These are phyloP conservation scores for Geodia barretti DNA, from an alignment of 37 sponge, comb jelly and placozoan genomes.

Conservation along the genomic window DNA sequence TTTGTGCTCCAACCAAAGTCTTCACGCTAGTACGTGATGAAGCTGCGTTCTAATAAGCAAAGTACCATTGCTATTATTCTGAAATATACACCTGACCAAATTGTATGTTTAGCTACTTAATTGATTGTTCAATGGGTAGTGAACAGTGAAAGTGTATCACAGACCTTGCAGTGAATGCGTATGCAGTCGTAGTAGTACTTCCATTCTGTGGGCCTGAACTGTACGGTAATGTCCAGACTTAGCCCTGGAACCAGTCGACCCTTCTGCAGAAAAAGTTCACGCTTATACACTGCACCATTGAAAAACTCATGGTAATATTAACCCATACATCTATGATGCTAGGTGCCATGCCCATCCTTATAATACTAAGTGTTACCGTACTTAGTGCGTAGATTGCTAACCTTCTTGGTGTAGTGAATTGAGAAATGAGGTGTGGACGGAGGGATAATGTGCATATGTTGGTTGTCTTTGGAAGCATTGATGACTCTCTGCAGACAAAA, in stretches of 20 bases:
- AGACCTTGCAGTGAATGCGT: conserved; percentile 84
- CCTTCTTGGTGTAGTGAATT: conserved; percentile 71
- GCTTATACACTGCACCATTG: no score
- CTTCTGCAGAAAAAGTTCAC: conserved; percentile 21
- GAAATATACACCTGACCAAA: neutral
- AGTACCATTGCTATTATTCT: no score
- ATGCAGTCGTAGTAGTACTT: conserved; percentile 87
- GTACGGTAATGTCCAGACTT: conserved; percentile 68
- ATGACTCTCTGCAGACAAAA: conserved; percentile 54
- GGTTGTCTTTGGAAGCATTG: conserved; percentile 67
- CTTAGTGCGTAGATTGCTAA: neutral
- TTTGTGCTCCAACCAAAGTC: neutral
- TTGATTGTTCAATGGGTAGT: neutral
- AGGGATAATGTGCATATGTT: conserved; percentile 80
- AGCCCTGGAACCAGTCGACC: conserved; percentile 86
- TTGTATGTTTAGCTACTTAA: neutral
- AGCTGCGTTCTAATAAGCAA: no score
- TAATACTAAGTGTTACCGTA: no score
- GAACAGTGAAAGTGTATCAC: neutral
- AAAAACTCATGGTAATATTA: no score
- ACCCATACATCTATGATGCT: no score
- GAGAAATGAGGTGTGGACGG: conserved; percentile 66
- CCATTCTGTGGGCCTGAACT: conserved; percentile 77
- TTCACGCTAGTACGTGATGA: no score
- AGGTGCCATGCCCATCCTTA: no score